Conservation (phyloP, 2,113 vertebrate genomes). For the Microcebus lehilahytsara region DNA sequence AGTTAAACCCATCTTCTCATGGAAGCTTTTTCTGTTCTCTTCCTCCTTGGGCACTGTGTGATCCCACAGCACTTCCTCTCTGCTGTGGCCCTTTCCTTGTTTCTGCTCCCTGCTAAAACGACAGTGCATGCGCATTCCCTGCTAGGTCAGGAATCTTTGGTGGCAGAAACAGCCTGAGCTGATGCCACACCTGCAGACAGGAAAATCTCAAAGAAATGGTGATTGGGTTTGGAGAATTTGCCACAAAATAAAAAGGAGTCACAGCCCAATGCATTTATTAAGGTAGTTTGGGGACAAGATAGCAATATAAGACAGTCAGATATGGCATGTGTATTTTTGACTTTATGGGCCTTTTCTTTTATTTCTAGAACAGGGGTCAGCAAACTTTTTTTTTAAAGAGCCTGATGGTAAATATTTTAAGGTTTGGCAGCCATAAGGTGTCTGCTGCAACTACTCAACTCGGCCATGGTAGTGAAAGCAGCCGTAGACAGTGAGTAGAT, state of each 20-base stretch:
- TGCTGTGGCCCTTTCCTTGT: background rate
- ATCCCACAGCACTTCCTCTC: background rate
- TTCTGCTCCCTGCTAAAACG: background rate
- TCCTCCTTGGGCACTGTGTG: background rate
- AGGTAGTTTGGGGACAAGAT: background rate
- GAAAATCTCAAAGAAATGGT: background rate
- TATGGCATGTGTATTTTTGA: background rate
- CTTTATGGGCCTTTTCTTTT: background rate
- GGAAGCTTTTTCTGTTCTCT: background rate
- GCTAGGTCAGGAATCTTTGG: background rate
- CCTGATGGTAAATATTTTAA: background rate
- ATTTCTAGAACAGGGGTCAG: background rate
- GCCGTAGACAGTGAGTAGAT: accelerated
- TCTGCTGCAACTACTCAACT: background rate
- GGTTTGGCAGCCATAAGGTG: background rate
- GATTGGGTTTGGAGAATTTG: background rate
- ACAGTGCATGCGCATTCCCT: background rate
- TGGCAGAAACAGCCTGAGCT: background rate
- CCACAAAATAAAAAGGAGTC: background rate
- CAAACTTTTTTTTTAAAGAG: background rate
- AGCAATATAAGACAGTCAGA: background rate
- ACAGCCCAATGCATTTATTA: background rate
- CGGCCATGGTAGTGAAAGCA: background rate
- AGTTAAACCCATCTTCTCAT: background rate
- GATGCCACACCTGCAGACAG: background rate